Evolutionary conservation across 2,113 vertebrate genomes (phyloP).

Genomic region (Physeter macrocephalus): DNA sequence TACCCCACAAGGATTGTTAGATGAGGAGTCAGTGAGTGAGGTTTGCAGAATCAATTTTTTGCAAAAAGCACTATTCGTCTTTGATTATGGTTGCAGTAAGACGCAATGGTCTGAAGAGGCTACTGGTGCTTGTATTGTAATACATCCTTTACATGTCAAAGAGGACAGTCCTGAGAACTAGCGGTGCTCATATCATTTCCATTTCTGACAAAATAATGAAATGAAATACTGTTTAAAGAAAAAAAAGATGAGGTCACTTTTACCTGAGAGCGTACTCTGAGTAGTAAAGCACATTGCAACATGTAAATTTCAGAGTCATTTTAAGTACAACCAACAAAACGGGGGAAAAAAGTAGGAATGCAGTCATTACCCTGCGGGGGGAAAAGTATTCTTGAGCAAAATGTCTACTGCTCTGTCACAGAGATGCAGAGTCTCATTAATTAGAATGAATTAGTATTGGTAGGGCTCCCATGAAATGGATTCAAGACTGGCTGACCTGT

Average conservation of each 20-base stretch:
- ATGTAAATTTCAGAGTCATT: background rate
- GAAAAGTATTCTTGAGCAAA: background rate
- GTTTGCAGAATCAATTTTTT: background rate
- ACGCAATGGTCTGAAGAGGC: background rate
- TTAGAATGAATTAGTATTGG: slow-evolving; percentile 37
- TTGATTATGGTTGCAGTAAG: fast-evolving
- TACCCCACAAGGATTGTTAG: fast-evolving
- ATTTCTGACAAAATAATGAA: background rate
- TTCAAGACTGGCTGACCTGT: background rate
- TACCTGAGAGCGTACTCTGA: background rate
- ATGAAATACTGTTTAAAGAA: background rate
- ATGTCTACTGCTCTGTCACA: background rate
- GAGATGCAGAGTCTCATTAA: background rate
- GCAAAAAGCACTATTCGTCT: background rate
- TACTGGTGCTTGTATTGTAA: background rate
- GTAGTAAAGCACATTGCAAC: background rate
- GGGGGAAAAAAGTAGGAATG: background rate
- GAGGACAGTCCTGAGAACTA: background rate
- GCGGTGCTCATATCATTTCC: background rate
- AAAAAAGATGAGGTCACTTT: background rate
- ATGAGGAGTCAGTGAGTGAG: background rate
- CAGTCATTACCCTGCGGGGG: fast-evolving
- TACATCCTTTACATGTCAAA: background rate
- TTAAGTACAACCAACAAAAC: background rate
- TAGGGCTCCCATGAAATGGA: background rate